phyloP scores from a whole-genome alignment of 2,888 invertebrate species.

The Drosophila siamana region DNA sequence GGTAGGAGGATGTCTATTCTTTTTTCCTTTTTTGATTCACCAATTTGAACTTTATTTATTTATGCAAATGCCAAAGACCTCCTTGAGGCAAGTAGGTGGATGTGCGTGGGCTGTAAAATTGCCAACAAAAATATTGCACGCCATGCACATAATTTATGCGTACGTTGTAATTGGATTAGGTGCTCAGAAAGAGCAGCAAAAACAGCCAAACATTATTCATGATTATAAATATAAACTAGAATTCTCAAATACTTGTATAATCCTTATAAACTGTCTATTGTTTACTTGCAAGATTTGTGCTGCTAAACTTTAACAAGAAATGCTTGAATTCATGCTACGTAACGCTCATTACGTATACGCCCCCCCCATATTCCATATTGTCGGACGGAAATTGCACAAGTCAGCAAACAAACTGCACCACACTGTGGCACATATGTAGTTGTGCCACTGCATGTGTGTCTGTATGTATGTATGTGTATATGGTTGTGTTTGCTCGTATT shows the following conservation, averaged over 20 bases:
- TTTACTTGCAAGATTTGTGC: conserved; percentile 3
- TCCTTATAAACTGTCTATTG: background rate
- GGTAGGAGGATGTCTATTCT: background rate
- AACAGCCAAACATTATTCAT: background rate
- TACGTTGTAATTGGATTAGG: conserved; percentile 25
- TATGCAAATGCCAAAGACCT: conserved; percentile 49
- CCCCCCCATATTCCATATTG: conserved; percentile 35
- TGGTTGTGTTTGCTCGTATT: conserved; percentile 17
- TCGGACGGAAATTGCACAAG: conserved; percentile 72
- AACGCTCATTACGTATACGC: conserved; percentile 57
- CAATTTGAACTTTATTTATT: conserved; percentile 38
- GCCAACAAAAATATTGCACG: background rate
- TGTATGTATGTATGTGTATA: conserved; percentile 10
- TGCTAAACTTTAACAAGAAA: conserved; percentile 11
- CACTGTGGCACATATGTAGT: conserved; percentile 31
- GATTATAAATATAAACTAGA: background rate
- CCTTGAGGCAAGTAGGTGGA: background rate
- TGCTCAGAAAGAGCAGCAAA: background rate
- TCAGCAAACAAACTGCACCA: conserved; percentile 65
- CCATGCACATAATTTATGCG: conserved; percentile 30
- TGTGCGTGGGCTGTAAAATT: conserved; percentile 5
- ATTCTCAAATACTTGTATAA: background rate
- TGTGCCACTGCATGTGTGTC: conserved; percentile 18
- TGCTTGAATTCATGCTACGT: conserved; percentile 14
- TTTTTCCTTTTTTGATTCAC: conserved; percentile 26